Conservation (phyloP, 2,797 vertebrate species). For the Borostomias antarcticus region DNA sequence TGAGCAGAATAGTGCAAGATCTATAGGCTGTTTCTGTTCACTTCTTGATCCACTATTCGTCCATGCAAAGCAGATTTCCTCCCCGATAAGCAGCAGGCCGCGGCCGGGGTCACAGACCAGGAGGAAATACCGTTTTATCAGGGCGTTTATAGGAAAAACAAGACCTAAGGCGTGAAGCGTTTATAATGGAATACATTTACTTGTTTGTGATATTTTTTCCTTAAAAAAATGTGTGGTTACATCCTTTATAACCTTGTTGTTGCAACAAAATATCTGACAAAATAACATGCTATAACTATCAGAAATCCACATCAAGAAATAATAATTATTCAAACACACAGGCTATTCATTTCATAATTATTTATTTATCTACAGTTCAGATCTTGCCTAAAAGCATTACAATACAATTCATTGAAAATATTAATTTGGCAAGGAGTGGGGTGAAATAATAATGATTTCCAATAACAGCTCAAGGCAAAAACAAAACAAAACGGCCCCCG, state of each 20-base stretch:
- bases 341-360: background rate
- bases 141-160: no score
- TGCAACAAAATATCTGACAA: background rate
- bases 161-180: no score
- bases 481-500: background rate
- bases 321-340: background rate
- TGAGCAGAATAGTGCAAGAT: no score
- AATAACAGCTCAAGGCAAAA: background rate
- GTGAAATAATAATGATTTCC: background rate
- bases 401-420: background rate
- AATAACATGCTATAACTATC: background rate
- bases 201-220: no score
- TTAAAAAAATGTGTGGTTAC: background rate
- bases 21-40: no score
- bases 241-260: background rate
- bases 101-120: no score
- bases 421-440: background rate
- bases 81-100: no score
- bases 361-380: background rate
- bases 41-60: no score
- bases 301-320: background rate
- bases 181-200: no score
- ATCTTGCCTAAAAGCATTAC: background rate
- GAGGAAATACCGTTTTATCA: no score
- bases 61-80: no score